Evolutionary conservation across 1,140 invertebrate genomes (phyloP), one percentile per base, ranked within the genome.

Genomic region (Plectus sambesii): DNA sequence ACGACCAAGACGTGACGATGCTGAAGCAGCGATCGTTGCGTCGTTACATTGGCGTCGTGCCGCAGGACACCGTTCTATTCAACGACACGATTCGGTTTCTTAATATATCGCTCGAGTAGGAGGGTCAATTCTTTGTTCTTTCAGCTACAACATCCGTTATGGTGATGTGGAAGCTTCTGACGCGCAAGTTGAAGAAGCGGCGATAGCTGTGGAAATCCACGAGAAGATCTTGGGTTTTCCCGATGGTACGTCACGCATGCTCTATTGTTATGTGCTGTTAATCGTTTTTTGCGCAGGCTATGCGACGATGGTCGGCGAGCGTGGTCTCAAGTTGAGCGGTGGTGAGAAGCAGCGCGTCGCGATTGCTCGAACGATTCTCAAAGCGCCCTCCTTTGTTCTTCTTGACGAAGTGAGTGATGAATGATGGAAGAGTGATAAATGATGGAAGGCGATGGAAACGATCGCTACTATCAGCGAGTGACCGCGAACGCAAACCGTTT

Each of bases 31-130:
- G 45, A 23, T 60, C 56, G 9, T 45, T 65, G 17, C 52, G 59
- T 4, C 30, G 15, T 5, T 29, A 47, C 17, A 56, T 58, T 44
- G n/a, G n/a, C n/a, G n/a, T n/a, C n/a, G n/a, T 97, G 27, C 90
- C 89, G 1, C 90, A 97, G 72, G 90, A 97, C 66, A 94, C 89
- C 24, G 89, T 96, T 20, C 77, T 97, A 0, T 97, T 97, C 66
- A 96, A 96, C 69, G 86, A 88, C 63, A 82, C 83, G 12, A 88
- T 96, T 38, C n/a, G n/a, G n/a, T n/a, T n/a, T n/a, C n/a, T n/a
- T n/a, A n/a, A n/a, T n/a, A n/a, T n/a, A n/a, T n/a, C n/a, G n/a
- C n/a, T n/a, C n/a, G n/a, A n/a, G n/a, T n/a, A n/a, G n/a, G n/a
- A n/a, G n/a, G n/a, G n/a, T n/a, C n/a, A n/a, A n/a, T n/a, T n/a